Conservation (phyloP, 2,888 invertebrate genomes). For the Nomada fabriciana region DNA sequence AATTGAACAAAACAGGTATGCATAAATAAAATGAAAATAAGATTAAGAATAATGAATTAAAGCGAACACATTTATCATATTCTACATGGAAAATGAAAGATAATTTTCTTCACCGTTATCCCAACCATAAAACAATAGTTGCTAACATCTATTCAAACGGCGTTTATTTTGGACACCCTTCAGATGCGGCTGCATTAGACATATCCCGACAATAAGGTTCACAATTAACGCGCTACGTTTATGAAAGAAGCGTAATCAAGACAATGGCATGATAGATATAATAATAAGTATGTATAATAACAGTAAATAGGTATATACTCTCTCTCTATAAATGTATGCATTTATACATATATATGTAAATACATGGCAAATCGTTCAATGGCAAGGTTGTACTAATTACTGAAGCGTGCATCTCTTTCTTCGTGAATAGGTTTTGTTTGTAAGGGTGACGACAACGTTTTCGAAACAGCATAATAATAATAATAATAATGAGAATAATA, state of each 20-base stretch:
- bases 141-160: neutral
- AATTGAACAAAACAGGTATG: no score
- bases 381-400: conserved; percentile 65
- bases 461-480: conserved; percentile 74
- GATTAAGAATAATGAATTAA: neutral
- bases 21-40: neutral
- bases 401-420: conserved; percentile 73
- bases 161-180: conserved; percentile 7
- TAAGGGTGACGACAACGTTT: conserved; percentile 70
- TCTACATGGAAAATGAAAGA: neutral
- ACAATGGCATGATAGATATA: conserved; percentile 71
- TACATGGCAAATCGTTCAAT: conserved; percentile 66
- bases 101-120: neutral
- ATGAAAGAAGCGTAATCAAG: conserved; percentile 67
- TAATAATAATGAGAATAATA: conserved; percentile 65
- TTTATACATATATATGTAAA: neutral
- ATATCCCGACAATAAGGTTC: conserved; percentile 56
- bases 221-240: conserved; percentile 70
- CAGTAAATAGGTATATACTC: conserved; percentile 27
- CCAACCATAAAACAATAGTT: neutral
- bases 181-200: conserved; percentile 51
- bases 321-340: conserved; percentile 34
- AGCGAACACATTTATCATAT: neutral
- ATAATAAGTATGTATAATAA: conserved; percentile 52
- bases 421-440: conserved; percentile 63